Base-by-base conservation (phyloP, 2,113 vertebrate genomes). In the Notechis scutatus region DNA sequence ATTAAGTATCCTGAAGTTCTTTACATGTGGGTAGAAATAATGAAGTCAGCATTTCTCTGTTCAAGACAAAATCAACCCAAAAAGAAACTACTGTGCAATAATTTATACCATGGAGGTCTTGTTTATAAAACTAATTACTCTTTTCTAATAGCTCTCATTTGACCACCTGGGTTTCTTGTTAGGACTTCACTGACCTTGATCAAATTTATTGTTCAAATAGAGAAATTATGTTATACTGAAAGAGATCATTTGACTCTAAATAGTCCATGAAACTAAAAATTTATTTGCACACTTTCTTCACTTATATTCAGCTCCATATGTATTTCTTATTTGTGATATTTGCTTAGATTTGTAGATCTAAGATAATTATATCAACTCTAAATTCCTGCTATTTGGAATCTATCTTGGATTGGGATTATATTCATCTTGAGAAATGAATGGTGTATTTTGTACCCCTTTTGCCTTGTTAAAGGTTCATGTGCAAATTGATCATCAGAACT, bases 1-100 rank as follows among this genome's bases (percentile, higher is more conserved):
- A 92, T 94, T 93, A 93, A 93, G 92, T n/a, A 23, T 39, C 0
- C 0, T 94, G 91, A 57, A 90, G 92, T 87, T 94, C 94, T 93
- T 0, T 0, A n/a, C 20, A 34, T 92, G 94, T 94, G 90, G 93
- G 92, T 93, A 95, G 95, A 95, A 93, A 95, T 85, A 94, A 59
- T 57, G 50, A 34, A 93, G 92, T 95, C 95, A 93, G 92, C 94
- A 90, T 96, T 97, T 69, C 95, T 94, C 95, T 91, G 93, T 52
- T 20, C 26, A 55, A 91, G 93, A 93, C 93, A 95, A 93, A 95
- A 94, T 92, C 93, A 95, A 92, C 96, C 95, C 96, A 94, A 96
- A 96, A 92, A 96, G 95, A 94, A 96, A 93, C 88, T 94, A 92
- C 94, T 95, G 0, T 93, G 92, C 95, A 95, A 94, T 96, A 93